Evolutionary conservation across 2,113 vertebrate species (phyloP), one percentile per base, ranked within the genome.

Genomic region (Hoplias malabaricus): DNA sequence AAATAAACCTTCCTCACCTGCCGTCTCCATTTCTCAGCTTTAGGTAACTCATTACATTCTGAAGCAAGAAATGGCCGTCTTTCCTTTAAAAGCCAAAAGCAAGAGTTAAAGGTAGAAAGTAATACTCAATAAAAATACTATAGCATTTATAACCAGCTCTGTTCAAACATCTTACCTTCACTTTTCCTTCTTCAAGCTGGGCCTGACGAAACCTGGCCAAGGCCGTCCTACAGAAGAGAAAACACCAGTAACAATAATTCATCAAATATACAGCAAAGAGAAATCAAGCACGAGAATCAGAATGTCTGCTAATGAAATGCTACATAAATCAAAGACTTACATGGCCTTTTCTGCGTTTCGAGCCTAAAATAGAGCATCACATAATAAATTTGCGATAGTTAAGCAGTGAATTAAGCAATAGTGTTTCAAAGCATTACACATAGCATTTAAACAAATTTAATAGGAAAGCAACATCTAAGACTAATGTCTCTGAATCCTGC

Each of bases 191-290:
- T 84, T 98, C 96, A 5, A 98, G 88, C 67, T 99, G 97, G 65
- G 98, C 98, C 82, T 99, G 96, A 33, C 97, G 94, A 90, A 99
- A 99, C 25, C 98, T 93, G 11, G 98, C 98, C 89, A 99, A 92
- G 68, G 97, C 97, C 53, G 98, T 99, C 98, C 98, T 99, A 69
- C 63, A 74, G 83, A 40, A 53, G 7, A 84, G 54, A 80, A 83
- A 46, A 48, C 36, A 36, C 2, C 43, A 62, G 2, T 16, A 13
- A 33, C 46, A 7, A 7, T 11, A 61, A 14, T 16, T 11, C 3
- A 59, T 16, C 12, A 16, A 1, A 12, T 11, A 4, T 34, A 34
- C 5, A 38, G 29, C 21, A 11, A 57, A 7, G 5, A 8, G 1
- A 48, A 27, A 14, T 21, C 12, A n/a, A 57, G n/a, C 10, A 23